Evolutionary conservation across 2,888 invertebrate genomes (phyloP), one percentile per base, ranked within the genome.

Genomic region (Drosophila neutralis): DNA sequence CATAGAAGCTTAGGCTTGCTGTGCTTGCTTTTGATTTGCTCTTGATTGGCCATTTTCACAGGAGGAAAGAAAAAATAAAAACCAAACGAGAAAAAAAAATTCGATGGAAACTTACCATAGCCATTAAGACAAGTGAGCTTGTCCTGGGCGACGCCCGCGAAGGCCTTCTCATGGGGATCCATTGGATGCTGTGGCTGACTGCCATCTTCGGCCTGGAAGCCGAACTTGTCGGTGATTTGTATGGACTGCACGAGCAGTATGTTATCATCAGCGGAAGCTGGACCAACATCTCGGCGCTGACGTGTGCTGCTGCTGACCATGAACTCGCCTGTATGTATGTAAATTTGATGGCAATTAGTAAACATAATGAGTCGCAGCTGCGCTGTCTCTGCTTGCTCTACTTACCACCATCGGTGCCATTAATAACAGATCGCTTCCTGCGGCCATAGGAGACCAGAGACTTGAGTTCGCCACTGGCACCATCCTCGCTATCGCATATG

Each of bases 211-310:
- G 95, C 94, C 90, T 97, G 96, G 93, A 97, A 97, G 59, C 97
- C 97, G 92, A 98, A 98, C 93, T 98, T 97, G 94, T 98, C 98
- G 49, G 97, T 97, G 92, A 98, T 98, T 93, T 97, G 97, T 91
- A 98, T 98, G 71, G 97, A 97, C 93, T 98, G 97, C 60, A 98
- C 98, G 76, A 98, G 94, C 59, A 98, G 95, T 93, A 98, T 95
- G 92, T 98, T 97, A 90, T 98, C 97, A 78, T 96, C 94, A 70
- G 93, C 93, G 77, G 94, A 91, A 27, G 93, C 89, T 69, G 29
- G 10, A 66, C 93, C 87, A 52, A 69, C 66, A 67, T 78, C 77
- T 40, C 75, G 76, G 57, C 86, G 83, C 68, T 81, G 88, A 72
- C 79, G 82, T 80, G 82, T 84, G 82, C 83, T 85, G 82, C 82